Evolutionary conservation across 2,888 invertebrate genomes (phyloP), one percentile per base, ranked within the genome.

Genomic region (Cheilosia grossa): DNA sequence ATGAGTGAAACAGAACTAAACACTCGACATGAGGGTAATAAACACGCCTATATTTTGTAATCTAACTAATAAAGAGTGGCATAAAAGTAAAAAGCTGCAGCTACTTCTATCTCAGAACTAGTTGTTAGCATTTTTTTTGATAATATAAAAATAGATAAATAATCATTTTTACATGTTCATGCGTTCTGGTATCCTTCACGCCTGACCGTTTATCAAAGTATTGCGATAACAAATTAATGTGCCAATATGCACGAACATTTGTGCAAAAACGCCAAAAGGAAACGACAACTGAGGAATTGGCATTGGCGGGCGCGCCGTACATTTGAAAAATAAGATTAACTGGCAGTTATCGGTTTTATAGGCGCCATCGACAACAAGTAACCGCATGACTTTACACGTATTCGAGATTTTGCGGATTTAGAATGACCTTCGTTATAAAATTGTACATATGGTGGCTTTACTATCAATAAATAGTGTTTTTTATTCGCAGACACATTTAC

Each of bases 321-420:
- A 27, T 24, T 19, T 7, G n/a, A 30, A 47, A 69, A 33, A 58
- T 33, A 19, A 44, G 58, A 61, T 40, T 21, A 17, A 17, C 15
- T 1, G 13, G 51, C 15, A 24, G n/a, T 66, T 40, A 80, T 64
- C 61, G 37, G 17, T 49, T 61, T 54, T 40, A 47, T 42, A 51
- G 67, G 82, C 78, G 82, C 72, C 82, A 78, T 59, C 59, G 51
- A 40, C 66, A 54, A 73, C 21, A 63, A 30, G 21, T 21, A 72
- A 17, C 53, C 61, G 21, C 21, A 51, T 72, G 61, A 37, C 7
- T 58, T 73, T 21, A 33, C 51, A 30, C 37, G 58, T 49, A 40
- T 61, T 59, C 33, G 27, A 63, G 51, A 77, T 61, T 59, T 63
- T n/a, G 56, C 33, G 21, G 42, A 63, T 64, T 75, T 24, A 33